Evolutionary conservation across 2,888 invertebrate species (phyloP).

Genomic region (Thecocarcelia acutangulata): DNA sequence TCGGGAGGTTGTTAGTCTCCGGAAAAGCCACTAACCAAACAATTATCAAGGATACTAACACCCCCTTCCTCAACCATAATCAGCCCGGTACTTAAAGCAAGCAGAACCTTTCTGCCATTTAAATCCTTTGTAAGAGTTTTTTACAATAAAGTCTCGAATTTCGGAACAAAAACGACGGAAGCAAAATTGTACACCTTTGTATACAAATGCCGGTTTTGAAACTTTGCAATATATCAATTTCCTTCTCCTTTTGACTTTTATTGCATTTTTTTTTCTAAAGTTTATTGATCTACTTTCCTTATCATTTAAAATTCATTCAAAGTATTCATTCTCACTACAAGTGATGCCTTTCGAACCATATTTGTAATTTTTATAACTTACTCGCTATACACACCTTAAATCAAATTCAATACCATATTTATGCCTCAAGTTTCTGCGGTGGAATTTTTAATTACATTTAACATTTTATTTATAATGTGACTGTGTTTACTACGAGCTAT

Average conservation of each 20-base stretch:
- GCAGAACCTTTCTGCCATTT: no score
- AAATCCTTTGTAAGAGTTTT: no score
- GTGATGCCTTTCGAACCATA: conserved; percentile 4
- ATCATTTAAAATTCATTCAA: not conserved
- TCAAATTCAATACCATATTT: conserved; percentile 24
- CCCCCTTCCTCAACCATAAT: no score
- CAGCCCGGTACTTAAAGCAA: no score
- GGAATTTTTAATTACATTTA: conserved; percentile 36
- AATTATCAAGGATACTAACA: no score
- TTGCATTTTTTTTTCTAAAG: conserved; percentile 1
- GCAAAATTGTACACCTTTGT: no score
- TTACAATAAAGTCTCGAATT: no score
- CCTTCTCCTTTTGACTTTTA: not conserved
- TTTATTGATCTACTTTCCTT: not conserved
- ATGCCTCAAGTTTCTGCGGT: not conserved
- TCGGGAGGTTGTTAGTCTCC: no score
- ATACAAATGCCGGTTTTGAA: no score
- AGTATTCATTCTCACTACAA: not conserved
- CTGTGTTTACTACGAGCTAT: not conserved
- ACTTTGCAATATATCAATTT: not conserved
- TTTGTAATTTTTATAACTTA: conserved; percentile 21
- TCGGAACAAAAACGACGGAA: no score
- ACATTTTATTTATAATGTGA: conserved; percentile 22
- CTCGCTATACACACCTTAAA: conserved; percentile 31
- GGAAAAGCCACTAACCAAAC: no score